Conservation (phyloP, 2,797 vertebrate genomes). For the Phyllotis vaccarum region DNA sequence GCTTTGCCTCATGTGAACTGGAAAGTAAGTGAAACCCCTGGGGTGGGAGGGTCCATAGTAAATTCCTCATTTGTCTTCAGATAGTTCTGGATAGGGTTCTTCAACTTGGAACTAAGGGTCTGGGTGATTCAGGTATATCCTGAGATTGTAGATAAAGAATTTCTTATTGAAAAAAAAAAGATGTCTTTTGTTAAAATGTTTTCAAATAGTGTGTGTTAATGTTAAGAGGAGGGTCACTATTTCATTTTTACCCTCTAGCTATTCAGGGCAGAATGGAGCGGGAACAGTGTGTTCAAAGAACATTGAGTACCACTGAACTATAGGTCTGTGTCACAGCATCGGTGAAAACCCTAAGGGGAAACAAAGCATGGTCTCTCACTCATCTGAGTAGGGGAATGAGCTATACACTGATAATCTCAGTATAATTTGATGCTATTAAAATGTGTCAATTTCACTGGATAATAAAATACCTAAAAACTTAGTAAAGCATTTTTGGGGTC, state of each 20-base stretch:
- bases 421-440: background rate
- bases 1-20: background rate
- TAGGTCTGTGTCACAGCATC: too few relatives aligned
- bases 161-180: too few relatives aligned
- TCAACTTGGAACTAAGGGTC: background rate
- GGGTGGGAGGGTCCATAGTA: background rate
- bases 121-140: background rate
- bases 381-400: background rate
- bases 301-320: background rate
- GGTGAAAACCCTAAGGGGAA: background rate
- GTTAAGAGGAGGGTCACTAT: background rate
- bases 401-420: background rate
- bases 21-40: background rate
- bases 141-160: background rate
- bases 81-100: background rate
- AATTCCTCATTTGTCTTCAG: constrained; percentile 31
- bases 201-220: background rate
- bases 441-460: background rate
- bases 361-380: background rate
- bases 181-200: background rate
- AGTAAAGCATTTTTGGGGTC: background rate
- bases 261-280: background rate
- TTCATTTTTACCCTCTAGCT: background rate
- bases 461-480: background rate
- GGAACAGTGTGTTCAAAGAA: background rate